Percentiles rank a stretch among this genome's conserved stretches.
Conservation (phyloP, 2,797 vertebrate species). For the Vultur gryphus region DNA sequence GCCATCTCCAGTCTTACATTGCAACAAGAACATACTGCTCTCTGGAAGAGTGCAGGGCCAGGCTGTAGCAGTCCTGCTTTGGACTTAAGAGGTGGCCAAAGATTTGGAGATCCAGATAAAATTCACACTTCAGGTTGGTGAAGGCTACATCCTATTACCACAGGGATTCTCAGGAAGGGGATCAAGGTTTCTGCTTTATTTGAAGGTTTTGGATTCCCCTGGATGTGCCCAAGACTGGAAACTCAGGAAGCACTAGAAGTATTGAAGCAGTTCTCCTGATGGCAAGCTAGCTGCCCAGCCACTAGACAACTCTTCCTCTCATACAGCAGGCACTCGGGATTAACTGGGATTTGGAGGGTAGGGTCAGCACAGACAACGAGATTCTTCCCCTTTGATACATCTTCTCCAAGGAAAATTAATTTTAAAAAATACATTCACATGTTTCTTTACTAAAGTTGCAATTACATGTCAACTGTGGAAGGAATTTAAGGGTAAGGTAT, state of each 20-base stretch:
- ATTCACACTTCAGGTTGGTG: background rate
- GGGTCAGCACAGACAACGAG: background rate
- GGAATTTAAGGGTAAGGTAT: background rate
- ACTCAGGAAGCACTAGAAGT: background rate
- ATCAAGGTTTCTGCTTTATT: background rate
- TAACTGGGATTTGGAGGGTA: background rate
- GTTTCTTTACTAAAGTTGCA: background rate
- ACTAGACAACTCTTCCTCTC: background rate
- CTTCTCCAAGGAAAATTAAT: background rate
- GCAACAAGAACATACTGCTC: accelerated
- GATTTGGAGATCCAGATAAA: background rate
- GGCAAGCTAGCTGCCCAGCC: background rate
- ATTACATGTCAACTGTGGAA: background rate
- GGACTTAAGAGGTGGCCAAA: background rate
- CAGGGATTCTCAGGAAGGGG: background rate
- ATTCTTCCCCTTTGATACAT: background rate
- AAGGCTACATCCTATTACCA: background rate
- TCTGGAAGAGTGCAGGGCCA: background rate
- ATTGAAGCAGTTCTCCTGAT: background rate
- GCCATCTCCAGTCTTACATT: background rate
- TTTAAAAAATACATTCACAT: background rate
- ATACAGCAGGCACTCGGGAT: background rate
- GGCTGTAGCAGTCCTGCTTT: background rate
- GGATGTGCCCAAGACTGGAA: background rate
- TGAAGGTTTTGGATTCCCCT: background rate